Evolutionary conservation across 2,797 vertebrate genomes (phyloP), one percentile per base, ranked within the genome.

Genomic region (Xiphorhynchus erythropygius): DNA sequence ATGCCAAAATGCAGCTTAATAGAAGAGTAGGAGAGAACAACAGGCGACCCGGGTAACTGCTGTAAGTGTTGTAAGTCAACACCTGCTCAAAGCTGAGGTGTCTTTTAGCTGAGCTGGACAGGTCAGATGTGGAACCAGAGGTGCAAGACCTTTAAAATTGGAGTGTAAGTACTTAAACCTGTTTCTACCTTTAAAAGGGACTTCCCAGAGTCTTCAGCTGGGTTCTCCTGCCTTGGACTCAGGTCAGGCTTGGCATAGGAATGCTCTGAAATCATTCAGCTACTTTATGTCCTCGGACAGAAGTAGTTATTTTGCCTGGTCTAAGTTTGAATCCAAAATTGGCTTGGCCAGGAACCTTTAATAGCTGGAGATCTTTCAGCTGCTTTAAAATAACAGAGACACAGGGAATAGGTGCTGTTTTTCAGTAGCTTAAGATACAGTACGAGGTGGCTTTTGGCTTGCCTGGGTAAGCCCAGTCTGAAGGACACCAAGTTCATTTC

Each of bases 201-300:
- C 56, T 89, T 90, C 47, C 30, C 44, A 24, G 46, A 79, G 19
- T 19, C 63, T 90, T 94, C 70, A 76, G 13, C 35, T 84, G 76
- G 10, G n/a, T 68, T 91, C 68, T 89, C 9, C 56, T 92, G 56
- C 9, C 44, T 94, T 93, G 89, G 82, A 83, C 49, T 77, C 27
- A 3, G 60, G 41, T 92, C 64, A 77, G 64, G 37, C 53, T 92
- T 92, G 75, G 87, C 91, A 87, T 0, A 1, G 68, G 52, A 89
- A 44, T 5, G 13, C 71, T 88, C 69, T 89, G 84, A 89, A 95
- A 77, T 87, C 5, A 80, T 68, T 87, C 41, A 59, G 30, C 60
- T 85, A 64, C 79, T 91, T 80, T 59, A 22, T 68, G 82, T 80
- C 89, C 84, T 92, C 90, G 77, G 92, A 75, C 27, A 84, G 69